Evolutionary conservation across 2,888 invertebrate species (phyloP), one percentile per base, ranked within the genome.

Genomic region (Muscina levida): DNA sequence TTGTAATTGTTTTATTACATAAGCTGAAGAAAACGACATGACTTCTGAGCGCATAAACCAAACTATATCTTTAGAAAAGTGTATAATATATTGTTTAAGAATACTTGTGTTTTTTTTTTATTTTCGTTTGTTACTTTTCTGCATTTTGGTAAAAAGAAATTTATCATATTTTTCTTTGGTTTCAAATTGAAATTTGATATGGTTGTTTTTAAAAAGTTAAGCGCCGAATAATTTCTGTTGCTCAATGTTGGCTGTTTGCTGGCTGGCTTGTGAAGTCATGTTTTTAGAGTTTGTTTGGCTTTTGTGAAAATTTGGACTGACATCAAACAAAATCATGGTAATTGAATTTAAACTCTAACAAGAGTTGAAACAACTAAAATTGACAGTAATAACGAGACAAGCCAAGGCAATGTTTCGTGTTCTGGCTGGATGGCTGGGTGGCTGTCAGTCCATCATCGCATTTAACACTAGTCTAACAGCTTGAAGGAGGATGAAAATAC

Each of bases 151-250:
- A 15, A 37, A 59, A 39, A 59, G 37, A 59, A 59, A 59, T 59
- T 59, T 59, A 37, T 39, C 19, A 57, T 57, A 51, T 53, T 48
- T 67, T 39, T 31, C 31, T 31, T 22, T 59, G 37, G 8, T 59
- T 62, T 15, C 13, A 51, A 13, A 57, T 24, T 65, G 81, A 42
- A 68, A 81, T 68, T 72, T 74, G 81, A 81, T 81, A 81, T n/a
- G 59, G 71, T 74, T 81, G 71, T 57, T 62, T n/a, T 57, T 13
- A n/a, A 5, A n/a, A 5, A 42, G 46, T 39, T 39, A 59, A n/a
- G 59, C 59, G 59, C 19, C 72, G 73, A 67, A 42, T 15, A 11
- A 59, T 37, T 59, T 59, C 19, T 3, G 17, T 59, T 59, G n/a
- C n/a, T n/a, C n/a, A n/a, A n/a, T n/a, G n/a, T n/a, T n/a, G n/a